These are phyloP conservation scores for Glossophaga mutica DNA, from an alignment of 2,797 vertebrate species.

Conservation along the genomic window DNA sequence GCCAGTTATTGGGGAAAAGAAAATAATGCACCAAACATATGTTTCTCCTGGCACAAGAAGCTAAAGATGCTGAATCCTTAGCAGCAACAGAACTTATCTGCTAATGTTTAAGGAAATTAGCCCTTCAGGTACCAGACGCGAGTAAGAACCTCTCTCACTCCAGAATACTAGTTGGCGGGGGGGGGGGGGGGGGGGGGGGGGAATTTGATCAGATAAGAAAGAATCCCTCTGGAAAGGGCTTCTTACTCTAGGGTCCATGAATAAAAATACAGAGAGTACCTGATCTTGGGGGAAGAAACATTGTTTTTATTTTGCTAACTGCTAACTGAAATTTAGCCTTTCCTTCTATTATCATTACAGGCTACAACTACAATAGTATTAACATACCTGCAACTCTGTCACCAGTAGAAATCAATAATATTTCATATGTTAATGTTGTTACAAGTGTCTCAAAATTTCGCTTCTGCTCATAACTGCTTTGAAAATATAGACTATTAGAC, in stretches of 20 bases:
- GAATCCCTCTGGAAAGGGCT: neutral
- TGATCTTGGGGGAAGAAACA: neutral
- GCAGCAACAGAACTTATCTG: neutral
- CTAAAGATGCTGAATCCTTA: neutral
- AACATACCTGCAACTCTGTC: neutral
- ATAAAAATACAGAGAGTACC: neutral
- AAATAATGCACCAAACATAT: neutral
- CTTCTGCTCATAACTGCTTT: neutral
- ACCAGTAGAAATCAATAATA: neutral
- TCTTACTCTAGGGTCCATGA: neutral
- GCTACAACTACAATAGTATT: neutral
- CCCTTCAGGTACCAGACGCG: neutral
- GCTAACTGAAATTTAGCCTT: neutral
- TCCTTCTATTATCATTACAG: neutral
- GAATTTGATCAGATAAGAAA: neutral
- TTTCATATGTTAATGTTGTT: neutral
- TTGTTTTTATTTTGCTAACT: neutral
- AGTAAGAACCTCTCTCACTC: neutral
- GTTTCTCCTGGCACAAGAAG: conserved; percentile 9
- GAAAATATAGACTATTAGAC: neutral
- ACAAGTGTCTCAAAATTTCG: neutral
- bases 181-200: no score
- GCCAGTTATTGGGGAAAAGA: neutral
- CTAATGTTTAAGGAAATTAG: neutral
- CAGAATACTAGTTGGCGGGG: neutral